Base-by-base conservation (phyloP, 2,888 invertebrate genomes). In the Plusia festucae region DNA sequence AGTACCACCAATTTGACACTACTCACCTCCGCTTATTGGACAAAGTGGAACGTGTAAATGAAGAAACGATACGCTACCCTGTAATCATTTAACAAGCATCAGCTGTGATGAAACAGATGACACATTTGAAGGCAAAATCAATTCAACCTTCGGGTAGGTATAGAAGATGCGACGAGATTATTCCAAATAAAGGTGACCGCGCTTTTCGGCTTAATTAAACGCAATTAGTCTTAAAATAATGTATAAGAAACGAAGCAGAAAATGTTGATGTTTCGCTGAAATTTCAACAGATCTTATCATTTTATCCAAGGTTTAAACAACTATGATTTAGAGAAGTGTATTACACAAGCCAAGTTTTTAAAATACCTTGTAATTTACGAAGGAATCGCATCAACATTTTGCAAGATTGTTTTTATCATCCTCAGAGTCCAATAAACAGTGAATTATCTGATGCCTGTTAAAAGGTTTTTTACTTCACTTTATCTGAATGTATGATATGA, bases 41-140 rank as follows among this genome's bases (percentile, higher is more conserved):
- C 90, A 88, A 93, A 93, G 88, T 93, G 92, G 93, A 90, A 92
- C 93, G 93, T 92, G 93, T 88, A 91, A 92, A 93, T 92, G 91
- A 90, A 93, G 91, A 90, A 90, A 87, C 88, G 87, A 90, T 91
- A 89, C 88, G 85, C 86, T 86, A 87, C 90, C 90, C 92, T 89
- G 85, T 85, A 87, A 87, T 87, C 85, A 87, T 90, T 92, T 91
- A 90, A 91, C 90, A 87, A 86, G 82, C 85, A 84, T 84, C 84
- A 83, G 77, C 82, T 85, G 84, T 91, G 85, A 90, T 85, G 88
- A 89, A 91, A 91, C 85, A 86, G 81, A 88, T 89, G 88, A 83
- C 86, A 89, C 82, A 82, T 86, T 84, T 81, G 90, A 93, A 93
- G 91, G 92, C 86, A 89, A 92, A 87, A 91, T 90, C 88, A 87